Conservation (phyloP, 2,797 vertebrate species). For the Synaphobranchus kaupii region DNA sequence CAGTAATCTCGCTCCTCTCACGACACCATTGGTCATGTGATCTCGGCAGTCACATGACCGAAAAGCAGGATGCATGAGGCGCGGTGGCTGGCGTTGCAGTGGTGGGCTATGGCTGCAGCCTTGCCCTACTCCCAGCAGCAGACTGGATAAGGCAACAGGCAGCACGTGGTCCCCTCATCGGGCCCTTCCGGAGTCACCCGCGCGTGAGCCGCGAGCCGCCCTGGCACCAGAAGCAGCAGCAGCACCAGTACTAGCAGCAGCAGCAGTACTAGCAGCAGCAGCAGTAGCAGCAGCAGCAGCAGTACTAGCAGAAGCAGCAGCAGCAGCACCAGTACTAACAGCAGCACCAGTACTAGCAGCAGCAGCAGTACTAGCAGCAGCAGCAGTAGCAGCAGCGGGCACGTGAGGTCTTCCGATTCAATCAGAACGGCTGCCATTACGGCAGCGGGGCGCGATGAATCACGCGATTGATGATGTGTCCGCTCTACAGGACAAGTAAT, state of each 20-base stretch:
- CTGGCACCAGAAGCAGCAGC: not conserved
- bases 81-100: too few relatives aligned
- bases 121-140: not conserved
- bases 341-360: not conserved
- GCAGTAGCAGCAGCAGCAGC: not conserved
- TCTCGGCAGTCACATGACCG: not conserved
- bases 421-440: slow-evolving; percentile 59
- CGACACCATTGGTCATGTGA: not conserved
- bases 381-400: not conserved
- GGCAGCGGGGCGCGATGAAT: slow-evolving; percentile 58
- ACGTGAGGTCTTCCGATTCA: slow-evolving; percentile 51
- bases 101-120: too few relatives aligned
- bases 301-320: not conserved
- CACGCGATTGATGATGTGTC: slow-evolving; percentile 65
- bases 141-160: not conserved
- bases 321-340: not conserved
- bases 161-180: not conserved
- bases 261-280: not conserved
- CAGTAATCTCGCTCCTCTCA: not conserved
- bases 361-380: slow-evolving; percentile 11
- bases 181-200: not conserved
- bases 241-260: not conserved
- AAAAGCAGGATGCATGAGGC: too few relatives aligned
- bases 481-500: slow-evolving; percentile 73
- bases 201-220: not conserved